A percentile compares a stretch with the other conserved stretches of the same genome.
These are phyloP conservation scores for Drosophila paulistorum DNA, from an alignment of 1,140 invertebrate species.

Conservation along the genomic window DNA sequence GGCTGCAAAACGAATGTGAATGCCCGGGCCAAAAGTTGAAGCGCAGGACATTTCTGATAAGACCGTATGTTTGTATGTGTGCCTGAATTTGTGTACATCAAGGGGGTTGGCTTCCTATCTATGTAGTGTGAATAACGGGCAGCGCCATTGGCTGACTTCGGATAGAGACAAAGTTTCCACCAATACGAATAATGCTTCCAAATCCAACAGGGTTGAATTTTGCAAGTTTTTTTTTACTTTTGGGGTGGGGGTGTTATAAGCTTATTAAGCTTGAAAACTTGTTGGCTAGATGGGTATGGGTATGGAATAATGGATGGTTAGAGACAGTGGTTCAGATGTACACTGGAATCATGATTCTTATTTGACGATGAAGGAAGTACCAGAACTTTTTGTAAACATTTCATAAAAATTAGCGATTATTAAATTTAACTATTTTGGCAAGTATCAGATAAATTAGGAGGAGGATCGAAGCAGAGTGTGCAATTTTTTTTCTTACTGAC, in stretches of 20 bases:
- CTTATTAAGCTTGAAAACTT: conserved; percentile 61
- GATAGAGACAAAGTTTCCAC: conserved; percentile 41
- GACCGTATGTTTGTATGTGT: conserved; percentile 24
- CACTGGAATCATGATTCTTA: no score
- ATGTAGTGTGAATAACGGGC: conserved; percentile 51
- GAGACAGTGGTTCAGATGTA: neutral
- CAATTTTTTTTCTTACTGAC: no score
- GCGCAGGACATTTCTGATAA: conserved; percentile 65
- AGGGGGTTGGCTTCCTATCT: conserved; percentile 27
- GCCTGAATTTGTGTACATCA: conserved; percentile 4
- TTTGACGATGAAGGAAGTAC: no score
- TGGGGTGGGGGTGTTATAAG: conserved; percentile 54
- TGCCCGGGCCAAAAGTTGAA: conserved; percentile 38
- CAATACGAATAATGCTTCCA: conserved; percentile 58
- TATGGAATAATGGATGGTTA: conserved; percentile 1
- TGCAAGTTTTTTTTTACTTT: neutral
- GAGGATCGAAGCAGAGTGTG: no score
- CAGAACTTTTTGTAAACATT: no score
- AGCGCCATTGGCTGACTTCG: conserved; percentile 44
- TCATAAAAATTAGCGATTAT: no score
- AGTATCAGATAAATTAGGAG: no score
- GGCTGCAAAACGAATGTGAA: conserved; percentile 59
- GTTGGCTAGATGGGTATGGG: neutral
- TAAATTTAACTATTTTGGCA: no score
- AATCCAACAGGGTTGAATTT: conserved; percentile 51